A percentile compares a stretch with the other conserved stretches of the same genome.
These are phyloP conservation scores for Sitobion miscanthi DNA, from an alignment of 1,140 invertebrate genomes.

Conservation along the genomic window DNA sequence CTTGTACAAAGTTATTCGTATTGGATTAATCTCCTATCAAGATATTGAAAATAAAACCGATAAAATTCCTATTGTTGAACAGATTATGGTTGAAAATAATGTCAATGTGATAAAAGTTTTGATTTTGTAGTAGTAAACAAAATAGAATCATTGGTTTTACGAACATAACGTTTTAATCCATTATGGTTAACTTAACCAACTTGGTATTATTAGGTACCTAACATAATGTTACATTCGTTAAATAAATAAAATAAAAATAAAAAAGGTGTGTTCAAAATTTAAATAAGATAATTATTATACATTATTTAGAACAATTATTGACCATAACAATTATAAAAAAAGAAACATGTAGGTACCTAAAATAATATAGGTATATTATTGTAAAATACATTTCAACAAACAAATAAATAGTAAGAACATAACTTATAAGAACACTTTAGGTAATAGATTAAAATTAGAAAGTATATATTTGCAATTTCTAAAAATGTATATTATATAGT, in stretches of 20 bases:
- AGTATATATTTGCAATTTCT: conserved; percentile 24
- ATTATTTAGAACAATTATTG: background rate
- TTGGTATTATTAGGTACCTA: background rate
- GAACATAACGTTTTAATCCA: background rate
- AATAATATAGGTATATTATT: background rate
- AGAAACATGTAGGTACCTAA: background rate
- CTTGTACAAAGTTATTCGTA: background rate
- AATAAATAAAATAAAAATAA: background rate
- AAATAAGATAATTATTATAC: background rate
- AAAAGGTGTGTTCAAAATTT: background rate
- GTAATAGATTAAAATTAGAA: conserved; percentile 21
- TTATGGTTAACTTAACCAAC: background rate
- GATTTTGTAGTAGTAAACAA: background rate
- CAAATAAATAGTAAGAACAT: background rate
- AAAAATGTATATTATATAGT: background rate
- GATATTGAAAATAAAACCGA: background rate
- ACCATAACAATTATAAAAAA: background rate
- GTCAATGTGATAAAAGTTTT: background rate
- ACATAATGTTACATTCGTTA: background rate
- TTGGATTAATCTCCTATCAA: background rate
- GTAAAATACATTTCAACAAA: background rate
- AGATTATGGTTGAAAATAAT: background rate
- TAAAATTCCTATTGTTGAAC: background rate
- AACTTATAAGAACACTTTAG: background rate
- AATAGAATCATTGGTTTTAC: background rate